Percentiles rank a stretch among this genome's conserved stretches.
These are phyloP conservation scores for Scaptodrosophila latifasciaeformis DNA, from an alignment of 2,888 invertebrate species.

Conservation along the genomic window DNA sequence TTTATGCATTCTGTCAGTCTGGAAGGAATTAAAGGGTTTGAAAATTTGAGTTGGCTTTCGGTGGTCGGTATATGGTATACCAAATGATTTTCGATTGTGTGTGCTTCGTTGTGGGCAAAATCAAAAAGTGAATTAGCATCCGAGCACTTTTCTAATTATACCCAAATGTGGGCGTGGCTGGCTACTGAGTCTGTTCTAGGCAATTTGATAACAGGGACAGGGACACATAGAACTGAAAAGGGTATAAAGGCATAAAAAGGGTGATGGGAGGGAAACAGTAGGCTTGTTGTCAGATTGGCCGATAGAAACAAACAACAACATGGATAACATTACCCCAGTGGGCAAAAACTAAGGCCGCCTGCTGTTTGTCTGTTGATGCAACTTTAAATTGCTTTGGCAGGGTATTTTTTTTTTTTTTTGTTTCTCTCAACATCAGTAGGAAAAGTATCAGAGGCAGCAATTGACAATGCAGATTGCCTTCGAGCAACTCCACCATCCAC, in stretches of 20 bases:
- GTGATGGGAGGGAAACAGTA: too few relatives aligned
- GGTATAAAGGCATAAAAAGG: too few relatives aligned
- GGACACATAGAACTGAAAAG: too few relatives aligned
- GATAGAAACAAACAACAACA: neutral
- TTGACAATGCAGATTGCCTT: slow-evolving; percentile 51
- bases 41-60: too few relatives aligned
- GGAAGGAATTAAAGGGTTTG: neutral
- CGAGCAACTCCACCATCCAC: too few relatives aligned
- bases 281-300: too few relatives aligned
- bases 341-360: slow-evolving; percentile 1
- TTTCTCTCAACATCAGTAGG: neutral
- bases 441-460: slow-evolving; percentile 7
- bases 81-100: too few relatives aligned
- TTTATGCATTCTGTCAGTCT: slow-evolving; percentile 6
- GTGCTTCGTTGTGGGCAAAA: too few relatives aligned
- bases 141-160: slow-evolving; percentile 66
- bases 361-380: slow-evolving; percentile 51
- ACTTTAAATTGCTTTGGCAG: slow-evolving; percentile 64
- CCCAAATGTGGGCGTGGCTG: slow-evolving; percentile 21
- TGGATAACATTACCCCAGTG: too few relatives aligned
- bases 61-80: too few relatives aligned
- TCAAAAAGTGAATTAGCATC: slow-evolving; percentile 59
- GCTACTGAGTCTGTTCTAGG: slow-evolving; percentile 29
- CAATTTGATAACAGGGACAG: slow-evolving; percentile 23
- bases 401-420: slow-evolving; percentile 49